Evolutionary conservation across 2,113 vertebrate genomes (phyloP), one percentile per base, ranked within the genome.

Genomic region (Herpailurus yagouaroundi): DNA sequence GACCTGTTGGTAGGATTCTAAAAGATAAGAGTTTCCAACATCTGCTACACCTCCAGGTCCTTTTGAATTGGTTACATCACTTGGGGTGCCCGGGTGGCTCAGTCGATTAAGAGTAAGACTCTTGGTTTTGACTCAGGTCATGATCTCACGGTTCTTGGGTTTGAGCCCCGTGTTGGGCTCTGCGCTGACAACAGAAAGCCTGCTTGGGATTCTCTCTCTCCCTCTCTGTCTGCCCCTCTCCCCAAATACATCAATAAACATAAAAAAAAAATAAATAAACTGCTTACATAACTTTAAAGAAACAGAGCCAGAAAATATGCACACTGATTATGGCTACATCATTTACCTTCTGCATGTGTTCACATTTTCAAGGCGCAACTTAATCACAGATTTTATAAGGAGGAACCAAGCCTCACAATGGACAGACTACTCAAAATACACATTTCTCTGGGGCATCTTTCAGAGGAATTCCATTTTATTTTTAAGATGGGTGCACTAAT

Each of bases 281-380:
- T 18, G 7, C 74, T 31, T 77, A 27, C 7, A 2, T 13, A 45
- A 73, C 4, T 90, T n/a, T 23, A 33, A 25, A 87, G 41, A 38
- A 52, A 89, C 31, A 21, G 1, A 38, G 69, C 0, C 12, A 29
- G 63, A 50, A 71, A 64, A 38, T 2, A 27, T 48, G 18, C 4
- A n/a, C 1, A 0, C 16, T 0, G 0, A 33, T 33, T 1, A 8
- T 1, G 7, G 12, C n/a, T 27, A 7, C 0, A 1, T 18, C 64
- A 50, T 3, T 13, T 10, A 13, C 55, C 19, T 83, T 55, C 27
- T 38, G 25, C 13, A 31, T 1, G 29, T 7, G 76, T 23, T 86
- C 3, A 1, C 1, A 3, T 68, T 81, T 63, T 52, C 60, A 68
- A 74, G 74, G 38, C 7, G 9, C 5, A 16, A 8, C 3, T 38